Percentiles rank a stretch among this genome's conserved stretches.
Conservation (phyloP, 2,797 vertebrate species). For the Tapirus indicus region DNA sequence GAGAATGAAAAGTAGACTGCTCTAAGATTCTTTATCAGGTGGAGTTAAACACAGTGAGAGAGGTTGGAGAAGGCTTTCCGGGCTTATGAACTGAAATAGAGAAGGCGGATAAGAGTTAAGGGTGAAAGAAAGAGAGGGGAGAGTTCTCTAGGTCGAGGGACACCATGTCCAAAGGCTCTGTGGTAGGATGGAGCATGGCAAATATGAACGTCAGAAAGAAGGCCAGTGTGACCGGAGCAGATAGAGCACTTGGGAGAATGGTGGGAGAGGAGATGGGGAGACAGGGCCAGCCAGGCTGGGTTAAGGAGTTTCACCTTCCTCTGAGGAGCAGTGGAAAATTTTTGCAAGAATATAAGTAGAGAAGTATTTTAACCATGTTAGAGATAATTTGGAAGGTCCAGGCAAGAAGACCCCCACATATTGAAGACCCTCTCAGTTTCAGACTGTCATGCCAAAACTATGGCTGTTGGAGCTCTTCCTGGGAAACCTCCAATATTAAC, state of each 20-base stretch:
- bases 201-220: neutral
- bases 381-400: neutral
- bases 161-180: neutral
- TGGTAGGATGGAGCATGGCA: neutral
- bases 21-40: neutral
- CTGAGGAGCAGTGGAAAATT: neutral
- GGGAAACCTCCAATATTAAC: neutral
- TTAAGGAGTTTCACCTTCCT: neutral
- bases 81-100: neutral
- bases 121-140: neutral
- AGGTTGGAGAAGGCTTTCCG: neutral
- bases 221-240: neutral
- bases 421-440: neutral
- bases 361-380: neutral
- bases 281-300: neutral
- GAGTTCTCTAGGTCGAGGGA: neutral
- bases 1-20: neutral
- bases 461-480: neutral
- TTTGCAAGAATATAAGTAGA: neutral
- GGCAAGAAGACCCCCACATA: neutral
- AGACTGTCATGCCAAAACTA: neutral
- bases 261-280: neutral
- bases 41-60: neutral
- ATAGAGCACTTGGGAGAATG: accelerated
- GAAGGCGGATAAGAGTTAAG: neutral